Base-by-base conservation (phyloP, 2,113 vertebrate species). In the Callocephalon fimbriatum region DNA sequence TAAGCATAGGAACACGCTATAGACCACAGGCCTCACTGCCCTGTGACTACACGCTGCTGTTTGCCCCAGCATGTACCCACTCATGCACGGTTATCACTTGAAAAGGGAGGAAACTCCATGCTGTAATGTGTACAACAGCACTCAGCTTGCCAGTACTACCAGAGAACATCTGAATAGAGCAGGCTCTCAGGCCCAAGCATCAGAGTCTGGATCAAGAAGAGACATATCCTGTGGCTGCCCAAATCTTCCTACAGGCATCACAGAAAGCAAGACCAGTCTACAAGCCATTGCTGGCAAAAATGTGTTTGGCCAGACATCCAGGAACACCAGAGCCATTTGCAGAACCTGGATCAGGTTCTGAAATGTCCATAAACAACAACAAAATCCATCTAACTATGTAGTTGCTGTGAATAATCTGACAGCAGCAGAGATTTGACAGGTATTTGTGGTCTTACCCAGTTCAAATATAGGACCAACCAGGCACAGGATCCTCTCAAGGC, bases 391-490 rank as follows among this genome's bases (percentile, higher is more conserved):
- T 50, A 83, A 58, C 29, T 16, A 7, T 5, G 29, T 3, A 42
- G 35, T 7, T 40, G 59, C 26, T 54, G 37, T 27, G 72, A 66
- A 79, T 42, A 73, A 54, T 11, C 37, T 87, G 68, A 44, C 20
- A 83, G 78, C 50, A 61, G 53, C 0, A 2, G 71, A 86, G 54
- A 45, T 25, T 1, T 65, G 17, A 50, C 23, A 58, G 22, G 22
- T 51, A 31, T 37, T 32, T 48, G 58, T 58, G 71, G 37, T 45
- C 13, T 51, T 32, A 70, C 32, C 29, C 0, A 0, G 42, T 59
- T 77, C 50, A 51, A 48, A 83, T 5, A 6, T 14, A 59, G 72
- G 54, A 88, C 76, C 17, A 42, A 16, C 13, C 35, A 67, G 65
- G 56, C 44, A 70, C 44, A 71, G 70, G 29, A 62, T 45, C n/a